Conservation (phyloP, 2,797 vertebrate species). For the Ceryle rudis region DNA sequence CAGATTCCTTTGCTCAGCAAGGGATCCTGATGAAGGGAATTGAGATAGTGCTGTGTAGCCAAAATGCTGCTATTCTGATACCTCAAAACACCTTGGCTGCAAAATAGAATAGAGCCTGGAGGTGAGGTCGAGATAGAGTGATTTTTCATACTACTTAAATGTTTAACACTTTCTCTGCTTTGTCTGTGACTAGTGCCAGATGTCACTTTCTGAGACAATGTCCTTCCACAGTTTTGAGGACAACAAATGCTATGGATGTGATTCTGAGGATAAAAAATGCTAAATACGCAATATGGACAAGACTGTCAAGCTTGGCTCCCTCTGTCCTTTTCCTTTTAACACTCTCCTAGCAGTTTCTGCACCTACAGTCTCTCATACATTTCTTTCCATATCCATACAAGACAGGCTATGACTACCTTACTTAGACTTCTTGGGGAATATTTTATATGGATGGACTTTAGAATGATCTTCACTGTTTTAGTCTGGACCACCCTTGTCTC, state of each 20-base stretch:
- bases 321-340: neutral
- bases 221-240: neutral
- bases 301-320: neutral
- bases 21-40: neutral
- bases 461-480: neutral
- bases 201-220: neutral
- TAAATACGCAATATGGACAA: neutral
- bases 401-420: neutral
- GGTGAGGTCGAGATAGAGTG: neutral
- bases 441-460: neutral
- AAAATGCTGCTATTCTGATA: neutral
- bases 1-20: neutral
- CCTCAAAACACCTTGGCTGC: neutral
- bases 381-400: neutral
- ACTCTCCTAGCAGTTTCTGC: neutral
- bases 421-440: neutral
- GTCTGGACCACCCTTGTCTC: neutral
- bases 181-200: neutral
- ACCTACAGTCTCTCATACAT: neutral
- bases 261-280: neutral
- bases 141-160: neutral
- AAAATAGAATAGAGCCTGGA: neutral
- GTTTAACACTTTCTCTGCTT: neutral
- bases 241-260: neutral
- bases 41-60: neutral